phyloP scores from a whole-genome alignment of 2,888 invertebrate species.

The Bimastos eiseni region DNA sequence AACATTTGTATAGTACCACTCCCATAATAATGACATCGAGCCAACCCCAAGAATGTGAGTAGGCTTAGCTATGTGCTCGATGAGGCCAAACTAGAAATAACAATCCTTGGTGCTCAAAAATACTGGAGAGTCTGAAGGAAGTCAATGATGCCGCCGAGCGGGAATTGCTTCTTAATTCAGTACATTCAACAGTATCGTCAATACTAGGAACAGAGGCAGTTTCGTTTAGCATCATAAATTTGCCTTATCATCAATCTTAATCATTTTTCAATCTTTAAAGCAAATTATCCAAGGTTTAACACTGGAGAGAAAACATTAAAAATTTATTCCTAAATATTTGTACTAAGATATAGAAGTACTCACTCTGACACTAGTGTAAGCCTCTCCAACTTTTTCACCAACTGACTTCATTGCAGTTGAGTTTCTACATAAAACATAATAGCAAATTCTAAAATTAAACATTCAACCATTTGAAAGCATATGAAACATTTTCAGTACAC shows the following conservation, averaged over 20 bases:
- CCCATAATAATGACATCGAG: no score
- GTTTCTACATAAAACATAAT: no score
- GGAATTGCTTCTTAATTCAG: no score
- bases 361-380: slow-evolving; percentile 95
- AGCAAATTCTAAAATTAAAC: not conserved
- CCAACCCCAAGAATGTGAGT: no score
- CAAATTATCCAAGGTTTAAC: not conserved
- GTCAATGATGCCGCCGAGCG: no score
- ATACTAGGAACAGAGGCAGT: not conserved
- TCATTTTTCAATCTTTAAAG: not conserved
- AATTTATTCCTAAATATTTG: not conserved
- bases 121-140: no score
- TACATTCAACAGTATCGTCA: no score
- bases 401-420: slow-evolving; percentile 96
- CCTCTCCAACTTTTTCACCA: slow-evolving; percentile 94
- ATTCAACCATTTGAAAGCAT: not conserved
- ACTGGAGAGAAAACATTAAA: not conserved
- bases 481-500: not conserved
- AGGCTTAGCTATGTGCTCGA: no score
- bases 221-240: not conserved
- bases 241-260: not conserved
- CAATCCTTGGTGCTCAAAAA: no score
- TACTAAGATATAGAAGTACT: not conserved
- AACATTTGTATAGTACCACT: no score
- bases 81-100: no score